Conservation (phyloP, 2,888 invertebrate species). For the Gisinianus flammeolus region DNA sequence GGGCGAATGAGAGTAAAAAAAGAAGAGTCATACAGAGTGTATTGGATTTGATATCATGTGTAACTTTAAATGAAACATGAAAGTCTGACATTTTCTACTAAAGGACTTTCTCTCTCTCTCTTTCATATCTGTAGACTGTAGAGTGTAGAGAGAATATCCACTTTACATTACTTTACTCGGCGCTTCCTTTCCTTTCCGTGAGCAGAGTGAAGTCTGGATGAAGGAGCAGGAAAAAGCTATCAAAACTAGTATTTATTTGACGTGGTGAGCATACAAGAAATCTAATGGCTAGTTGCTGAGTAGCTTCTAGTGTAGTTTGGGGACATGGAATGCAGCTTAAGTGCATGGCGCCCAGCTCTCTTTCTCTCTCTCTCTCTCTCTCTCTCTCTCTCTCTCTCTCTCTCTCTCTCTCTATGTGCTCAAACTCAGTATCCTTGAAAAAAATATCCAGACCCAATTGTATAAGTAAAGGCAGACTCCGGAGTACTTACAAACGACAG, state of each 20-base stretch:
- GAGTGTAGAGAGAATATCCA: conserved; percentile 1
- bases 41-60: background rate
- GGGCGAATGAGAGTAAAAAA: background rate
- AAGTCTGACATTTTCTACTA: no score
- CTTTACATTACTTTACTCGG: no score
- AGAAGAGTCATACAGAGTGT: background rate
- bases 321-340: conserved; percentile 30
- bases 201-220: conserved; percentile 6
- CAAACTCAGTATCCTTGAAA: background rate
- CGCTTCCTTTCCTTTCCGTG: no score
- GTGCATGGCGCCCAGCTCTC: conserved; percentile 3
- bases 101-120: no score
- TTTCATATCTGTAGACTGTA: no score
- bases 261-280: conserved; percentile 36
- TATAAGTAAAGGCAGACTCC: no score
- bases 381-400: background rate
- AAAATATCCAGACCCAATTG: no score
- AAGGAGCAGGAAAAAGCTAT: conserved; percentile 20
- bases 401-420: background rate
- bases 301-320: conserved; percentile 36
- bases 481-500: background rate
- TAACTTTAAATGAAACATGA: conserved; percentile 8
- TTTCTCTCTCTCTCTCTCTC: no score
- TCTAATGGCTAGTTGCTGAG: conserved; percentile 37
- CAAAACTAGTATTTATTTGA: conserved; percentile 40